Evolutionary conservation across 2,113 vertebrate species (phyloP).

Genomic region (Ginglymostoma cirratum): DNA sequence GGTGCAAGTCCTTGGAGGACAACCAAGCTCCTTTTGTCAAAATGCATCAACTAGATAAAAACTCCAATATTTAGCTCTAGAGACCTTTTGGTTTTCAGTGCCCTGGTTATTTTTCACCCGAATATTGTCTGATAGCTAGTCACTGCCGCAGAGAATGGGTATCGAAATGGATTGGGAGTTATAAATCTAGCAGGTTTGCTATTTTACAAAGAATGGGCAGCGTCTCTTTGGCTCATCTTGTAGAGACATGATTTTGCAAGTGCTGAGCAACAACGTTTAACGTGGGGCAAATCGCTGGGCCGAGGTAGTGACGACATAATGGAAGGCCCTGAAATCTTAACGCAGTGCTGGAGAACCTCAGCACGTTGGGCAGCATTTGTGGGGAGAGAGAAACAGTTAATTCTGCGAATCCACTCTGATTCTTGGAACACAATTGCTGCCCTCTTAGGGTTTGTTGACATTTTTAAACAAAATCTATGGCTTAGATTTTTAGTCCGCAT

Average conservation of each 20-base stretch:
- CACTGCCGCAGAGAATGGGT: background rate
- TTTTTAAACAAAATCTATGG: background rate
- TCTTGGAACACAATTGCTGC: background rate
- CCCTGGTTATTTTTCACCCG: background rate
- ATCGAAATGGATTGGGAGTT: background rate
- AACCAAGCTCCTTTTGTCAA: background rate
- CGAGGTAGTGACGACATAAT: too few species aligned
- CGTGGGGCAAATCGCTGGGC: too few species aligned
- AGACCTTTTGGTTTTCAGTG: background rate
- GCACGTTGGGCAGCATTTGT: too few species aligned
- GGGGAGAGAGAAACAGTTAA: too few species aligned
- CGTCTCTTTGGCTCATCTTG: background rate
- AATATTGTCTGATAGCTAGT: background rate
- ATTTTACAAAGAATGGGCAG: background rate
- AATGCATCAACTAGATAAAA: background rate
- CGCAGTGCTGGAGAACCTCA: too few species aligned
- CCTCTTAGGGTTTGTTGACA: background rate
- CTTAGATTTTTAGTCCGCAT: background rate
- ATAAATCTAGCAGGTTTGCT: background rate
- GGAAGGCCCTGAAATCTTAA: too few species aligned
- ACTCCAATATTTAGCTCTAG: background rate
- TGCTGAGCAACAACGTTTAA: background rate
- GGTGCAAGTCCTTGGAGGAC: background rate
- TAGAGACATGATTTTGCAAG: background rate
- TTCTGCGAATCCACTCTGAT: too few species aligned